These are phyloP conservation scores for Macrobrachium rosenbergii DNA, from an alignment of 1,140 invertebrate species.

Conservation along the genomic window DNA sequence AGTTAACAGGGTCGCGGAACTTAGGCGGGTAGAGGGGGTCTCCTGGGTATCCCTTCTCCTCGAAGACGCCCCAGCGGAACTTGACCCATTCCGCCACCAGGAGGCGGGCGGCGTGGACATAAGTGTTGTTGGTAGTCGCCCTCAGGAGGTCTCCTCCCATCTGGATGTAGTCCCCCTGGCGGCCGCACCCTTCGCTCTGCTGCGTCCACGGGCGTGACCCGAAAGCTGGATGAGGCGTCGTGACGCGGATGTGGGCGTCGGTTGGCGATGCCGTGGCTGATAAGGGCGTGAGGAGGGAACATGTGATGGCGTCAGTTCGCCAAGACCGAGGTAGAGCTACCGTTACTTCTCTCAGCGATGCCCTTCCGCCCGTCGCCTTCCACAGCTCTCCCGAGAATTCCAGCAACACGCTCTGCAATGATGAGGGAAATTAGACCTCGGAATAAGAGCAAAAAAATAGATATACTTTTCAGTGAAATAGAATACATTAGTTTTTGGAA, in stretches of 20 bases:
- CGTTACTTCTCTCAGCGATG: constrained; percentile 73
- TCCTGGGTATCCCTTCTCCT: constrained; percentile 76
- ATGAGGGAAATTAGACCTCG: background rate
- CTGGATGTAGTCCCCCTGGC: constrained; percentile 76
- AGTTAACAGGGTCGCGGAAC: constrained; percentile 58
- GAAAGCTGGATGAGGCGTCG: constrained; percentile 72
- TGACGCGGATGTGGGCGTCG: constrained; percentile 72
- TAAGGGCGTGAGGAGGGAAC: constrained; percentile 61
- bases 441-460: background rate
- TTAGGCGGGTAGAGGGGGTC: constrained; percentile 76
- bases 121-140: constrained; percentile 70
- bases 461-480: background rate
- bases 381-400: constrained; percentile 69
- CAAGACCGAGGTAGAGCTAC: constrained; percentile 74
- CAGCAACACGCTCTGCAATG: constrained; percentile 55
- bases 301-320: constrained; percentile 67
- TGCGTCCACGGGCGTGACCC: constrained; percentile 75
- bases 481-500: background rate
- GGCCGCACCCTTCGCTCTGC: constrained; percentile 75
- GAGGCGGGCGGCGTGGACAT: constrained; percentile 67
- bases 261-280: constrained; percentile 48
- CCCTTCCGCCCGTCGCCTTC: constrained; percentile 73
- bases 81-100: constrained; percentile 78
- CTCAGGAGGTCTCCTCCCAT: constrained; percentile 71
- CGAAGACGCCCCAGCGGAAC: constrained; percentile 81